Base-by-base conservation (phyloP, 2,888 invertebrate species). In the Platypus cylindrus region DNA sequence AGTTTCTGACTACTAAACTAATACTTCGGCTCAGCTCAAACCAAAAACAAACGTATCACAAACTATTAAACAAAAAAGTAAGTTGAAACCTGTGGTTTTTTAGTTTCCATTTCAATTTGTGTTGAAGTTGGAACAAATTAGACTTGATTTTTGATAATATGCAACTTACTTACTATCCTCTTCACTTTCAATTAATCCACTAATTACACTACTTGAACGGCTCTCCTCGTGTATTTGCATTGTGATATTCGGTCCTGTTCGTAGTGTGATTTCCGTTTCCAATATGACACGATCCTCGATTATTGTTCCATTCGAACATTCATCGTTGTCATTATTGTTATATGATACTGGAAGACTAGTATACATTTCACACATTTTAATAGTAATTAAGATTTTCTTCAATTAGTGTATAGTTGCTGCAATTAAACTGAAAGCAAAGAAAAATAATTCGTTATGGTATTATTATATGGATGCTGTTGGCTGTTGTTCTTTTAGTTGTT, bases 251-350 rank as follows among this genome's bases (percentile, higher is more conserved):
- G 82, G 81, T 40, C 83, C 80, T 9, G 82, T 75, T 52, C 80
- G 76, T 44, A 86, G 76, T 51, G 83, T 75, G 16, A 85, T 82
- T 64, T 85, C 84, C 1, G 84, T 84, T 62, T 85, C 85, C 48
- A 85, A 68, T 29, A 85, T 80, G 0, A 85, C 72, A 57, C 73
- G 77, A 16, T 73, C 76, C 44, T 67, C 70, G 5, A 51, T 39
- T n/a, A n/a, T n/a, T n/a, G 3, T 34, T 37, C 25, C 25, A 25
- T 7, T 8, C 3, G 17, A 9, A 17, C 8, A 11, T 30, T 15
- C 25, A 17, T 41, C 44, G 14, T 37, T 43, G 8, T 43, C 46
- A 17, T 34, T 43, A 16, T n/a, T n/a, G n/a, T n/a, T n/a, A n/a
- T 46, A 48, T 28, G 38, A 40, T 13, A 48, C 43, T 18, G 49